A percentile compares a stretch with the other conserved stretches of the same genome.
These are phyloP conservation scores for Rhombomys opimus DNA, from an alignment of 2,113 vertebrate species.

Conservation along the genomic window DNA sequence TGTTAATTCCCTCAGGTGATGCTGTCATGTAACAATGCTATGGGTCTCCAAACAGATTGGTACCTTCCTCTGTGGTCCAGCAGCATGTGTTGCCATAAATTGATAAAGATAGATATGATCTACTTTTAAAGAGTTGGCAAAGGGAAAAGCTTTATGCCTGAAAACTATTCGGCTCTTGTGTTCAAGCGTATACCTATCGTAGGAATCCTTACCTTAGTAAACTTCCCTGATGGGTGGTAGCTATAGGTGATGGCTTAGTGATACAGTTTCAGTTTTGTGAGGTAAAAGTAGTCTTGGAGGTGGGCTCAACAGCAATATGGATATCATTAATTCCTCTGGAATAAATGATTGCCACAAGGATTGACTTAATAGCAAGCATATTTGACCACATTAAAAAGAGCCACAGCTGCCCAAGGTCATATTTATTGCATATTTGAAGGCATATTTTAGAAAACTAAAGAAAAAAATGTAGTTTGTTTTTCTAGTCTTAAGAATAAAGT, in stretches of 20 bases:
- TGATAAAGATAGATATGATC: neutral
- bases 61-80: neutral
- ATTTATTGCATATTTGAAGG: neutral
- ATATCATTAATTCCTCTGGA: neutral
- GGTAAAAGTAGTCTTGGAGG: neutral
- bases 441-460: neutral
- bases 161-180: neutral
- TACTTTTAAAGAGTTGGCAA: neutral
- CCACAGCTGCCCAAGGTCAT: neutral
- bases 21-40: neutral
- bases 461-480: neutral
- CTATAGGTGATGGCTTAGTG: neutral
- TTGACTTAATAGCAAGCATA: conserved; percentile 13
- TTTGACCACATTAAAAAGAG: neutral
- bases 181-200: neutral
- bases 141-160: neutral
- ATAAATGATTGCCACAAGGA: neutral
- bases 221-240: neutral
- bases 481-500: neutral
- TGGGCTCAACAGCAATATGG: neutral
- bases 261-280: neutral
- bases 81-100: neutral
- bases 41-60: neutral
- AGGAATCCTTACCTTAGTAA: neutral
- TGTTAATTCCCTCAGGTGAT: neutral